phyloP scores from a whole-genome alignment of 2,113 vertebrate species.

The Choloepus hoffmanni region DNA sequence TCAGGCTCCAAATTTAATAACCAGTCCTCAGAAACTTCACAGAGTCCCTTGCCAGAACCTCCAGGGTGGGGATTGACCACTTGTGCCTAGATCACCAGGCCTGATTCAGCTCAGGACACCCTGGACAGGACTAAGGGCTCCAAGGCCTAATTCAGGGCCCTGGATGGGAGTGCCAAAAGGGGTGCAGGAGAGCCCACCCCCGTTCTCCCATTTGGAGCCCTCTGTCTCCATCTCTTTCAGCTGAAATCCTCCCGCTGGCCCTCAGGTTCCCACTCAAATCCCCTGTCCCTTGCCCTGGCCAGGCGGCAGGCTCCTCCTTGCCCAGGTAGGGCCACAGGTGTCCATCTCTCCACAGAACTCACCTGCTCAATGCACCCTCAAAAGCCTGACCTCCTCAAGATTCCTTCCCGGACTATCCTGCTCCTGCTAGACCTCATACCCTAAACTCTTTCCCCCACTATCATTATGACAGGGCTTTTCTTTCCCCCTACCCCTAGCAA shows the following conservation, averaged over 20 bases:
- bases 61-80: background rate
- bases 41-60: background rate
- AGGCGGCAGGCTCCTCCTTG: background rate
- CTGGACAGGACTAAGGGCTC: too few species aligned
- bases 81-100: background rate
- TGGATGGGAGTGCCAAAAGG: background rate
- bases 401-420: background rate
- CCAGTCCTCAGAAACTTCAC: background rate
- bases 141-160: too few species aligned
- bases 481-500: too few species aligned
- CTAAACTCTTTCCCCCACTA: background rate
- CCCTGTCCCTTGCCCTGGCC: background rate
- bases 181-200: background rate
- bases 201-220: background rate
- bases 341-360: background rate
- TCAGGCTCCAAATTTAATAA: background rate
- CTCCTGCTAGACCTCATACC: too few species aligned
- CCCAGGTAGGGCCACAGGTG: background rate
- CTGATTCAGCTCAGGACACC: background rate
- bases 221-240: background rate
- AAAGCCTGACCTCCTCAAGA: background rate
- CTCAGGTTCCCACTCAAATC: background rate
- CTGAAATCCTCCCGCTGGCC: background rate
- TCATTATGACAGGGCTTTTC: background rate
- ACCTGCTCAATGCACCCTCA: background rate